Evolutionary conservation across 2,888 invertebrate species (phyloP).

Genomic region (Hypercompe scribonia): DNA sequence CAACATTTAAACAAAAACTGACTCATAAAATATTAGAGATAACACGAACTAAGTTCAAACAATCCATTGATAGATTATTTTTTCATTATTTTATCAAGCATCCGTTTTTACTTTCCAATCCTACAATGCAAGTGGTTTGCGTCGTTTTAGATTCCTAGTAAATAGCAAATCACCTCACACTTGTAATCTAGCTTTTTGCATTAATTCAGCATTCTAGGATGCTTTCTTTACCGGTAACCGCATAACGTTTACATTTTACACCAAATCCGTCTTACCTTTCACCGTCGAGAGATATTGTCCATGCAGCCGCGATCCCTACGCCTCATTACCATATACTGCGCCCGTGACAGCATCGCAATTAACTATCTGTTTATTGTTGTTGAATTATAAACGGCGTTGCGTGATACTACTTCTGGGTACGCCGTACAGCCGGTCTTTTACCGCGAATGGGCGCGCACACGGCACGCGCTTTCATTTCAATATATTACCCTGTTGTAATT

Average conservation of each 20-base stretch:
- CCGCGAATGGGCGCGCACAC: conserved; percentile 48
- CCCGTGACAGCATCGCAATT: conserved; percentile 86
- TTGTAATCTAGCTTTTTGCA: not conserved
- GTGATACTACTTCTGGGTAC: conserved; percentile 66
- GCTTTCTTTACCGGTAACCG: conserved; percentile 1
- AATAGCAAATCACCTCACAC: not conserved
- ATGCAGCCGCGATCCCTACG: conserved; percentile 82
- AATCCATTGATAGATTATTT: not conserved
- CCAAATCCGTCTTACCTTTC: conserved; percentile 79
- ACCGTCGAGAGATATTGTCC: conserved; percentile 86
- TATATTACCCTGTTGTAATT: conserved; percentile 53
- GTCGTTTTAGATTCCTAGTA: not conserved
- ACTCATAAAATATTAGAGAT: not conserved
- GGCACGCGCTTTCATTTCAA: conserved; percentile 55
- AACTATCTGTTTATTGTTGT: conserved; percentile 87
- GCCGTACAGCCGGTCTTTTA: conserved; percentile 38
- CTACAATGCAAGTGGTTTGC: not conserved
- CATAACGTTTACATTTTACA: conserved; percentile 47
- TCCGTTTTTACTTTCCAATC: not conserved
- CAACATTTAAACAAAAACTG: not conserved
- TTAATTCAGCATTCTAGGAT: not conserved
- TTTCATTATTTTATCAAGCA: not conserved
- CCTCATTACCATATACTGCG: conserved; percentile 86
- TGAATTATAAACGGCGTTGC: conserved; percentile 84
- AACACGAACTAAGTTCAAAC: not conserved